A percentile compares a stretch with the other conserved stretches of the same genome.
phyloP scores from a whole-genome alignment of 2,797 vertebrate genomes.

The Perdix hodgsoniae region DNA sequence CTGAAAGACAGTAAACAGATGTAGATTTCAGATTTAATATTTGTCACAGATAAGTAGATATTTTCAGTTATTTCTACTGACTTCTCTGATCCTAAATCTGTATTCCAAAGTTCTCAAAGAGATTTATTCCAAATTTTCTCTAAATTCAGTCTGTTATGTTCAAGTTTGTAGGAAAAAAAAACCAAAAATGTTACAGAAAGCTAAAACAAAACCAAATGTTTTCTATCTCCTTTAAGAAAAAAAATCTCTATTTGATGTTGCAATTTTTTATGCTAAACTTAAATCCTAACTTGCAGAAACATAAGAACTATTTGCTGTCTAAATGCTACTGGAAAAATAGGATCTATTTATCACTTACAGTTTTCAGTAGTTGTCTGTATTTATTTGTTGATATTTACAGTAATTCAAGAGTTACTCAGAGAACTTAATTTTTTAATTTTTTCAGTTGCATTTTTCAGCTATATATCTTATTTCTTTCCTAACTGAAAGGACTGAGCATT shows the following conservation, averaged over 20 bases:
- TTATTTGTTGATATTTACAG: not conserved
- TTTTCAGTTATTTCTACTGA: not conserved
- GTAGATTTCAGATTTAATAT: constrained; percentile 7
- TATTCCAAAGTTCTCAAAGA: not conserved
- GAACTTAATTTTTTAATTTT: not conserved
- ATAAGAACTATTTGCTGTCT: not conserved
- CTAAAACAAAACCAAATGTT: not conserved
- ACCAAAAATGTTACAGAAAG: not conserved
- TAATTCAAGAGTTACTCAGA: not conserved
- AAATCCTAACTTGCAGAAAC: not conserved
- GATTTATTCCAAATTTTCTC: not conserved
- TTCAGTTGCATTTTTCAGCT: not conserved
- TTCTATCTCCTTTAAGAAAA: not conserved
- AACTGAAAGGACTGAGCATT: not conserved
- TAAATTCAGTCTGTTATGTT: not conserved
- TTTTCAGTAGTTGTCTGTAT: not conserved
- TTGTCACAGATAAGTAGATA: not conserved
- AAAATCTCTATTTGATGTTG: not conserved
- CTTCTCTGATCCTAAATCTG: not conserved
- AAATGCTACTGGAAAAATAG: not conserved
- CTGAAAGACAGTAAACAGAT: constrained; percentile 18
- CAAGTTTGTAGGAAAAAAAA: not conserved
- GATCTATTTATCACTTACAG: not conserved
- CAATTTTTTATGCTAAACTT: not conserved
- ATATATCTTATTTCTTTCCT: not conserved